Conservation (phyloP, 2,888 invertebrate species). For the Phorcus lineatus region DNA sequence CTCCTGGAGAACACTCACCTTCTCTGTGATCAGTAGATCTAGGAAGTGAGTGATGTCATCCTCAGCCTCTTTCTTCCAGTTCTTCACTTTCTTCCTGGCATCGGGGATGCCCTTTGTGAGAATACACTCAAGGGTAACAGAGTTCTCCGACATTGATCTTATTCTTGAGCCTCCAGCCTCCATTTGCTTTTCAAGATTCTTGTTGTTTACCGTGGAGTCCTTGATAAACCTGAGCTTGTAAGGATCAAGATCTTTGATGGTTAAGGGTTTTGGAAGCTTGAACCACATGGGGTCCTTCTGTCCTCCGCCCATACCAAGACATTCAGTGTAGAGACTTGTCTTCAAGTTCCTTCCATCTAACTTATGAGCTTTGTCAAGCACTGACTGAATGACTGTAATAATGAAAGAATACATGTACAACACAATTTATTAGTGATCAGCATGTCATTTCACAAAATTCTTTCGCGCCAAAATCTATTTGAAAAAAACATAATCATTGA, state of each 20-base stretch:
- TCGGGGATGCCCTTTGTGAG: background rate
- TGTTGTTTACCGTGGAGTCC: background rate
- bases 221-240: slow-evolving; percentile 5
- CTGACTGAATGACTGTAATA: slow-evolving; percentile 6
- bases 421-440: no score
- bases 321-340: slow-evolving; percentile 1
- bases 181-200: background rate
- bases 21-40: background rate
- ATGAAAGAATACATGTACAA: background rate
- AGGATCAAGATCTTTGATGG: background rate
- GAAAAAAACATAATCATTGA: no score
- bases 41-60: slow-evolving; percentile 1
- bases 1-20: background rate
- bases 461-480: no score
- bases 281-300: slow-evolving; percentile 3
- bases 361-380: slow-evolving; percentile 7
- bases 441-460: no score
- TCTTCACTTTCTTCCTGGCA: background rate
- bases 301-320: slow-evolving; percentile 9
- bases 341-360: background rate
- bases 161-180: background rate
- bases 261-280: background rate
- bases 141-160: background rate
- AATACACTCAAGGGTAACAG: background rate
- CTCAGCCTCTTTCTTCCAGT: background rate